Conservation (phyloP, 2,113 vertebrate genomes). For the Ranitomeya variabilis region DNA sequence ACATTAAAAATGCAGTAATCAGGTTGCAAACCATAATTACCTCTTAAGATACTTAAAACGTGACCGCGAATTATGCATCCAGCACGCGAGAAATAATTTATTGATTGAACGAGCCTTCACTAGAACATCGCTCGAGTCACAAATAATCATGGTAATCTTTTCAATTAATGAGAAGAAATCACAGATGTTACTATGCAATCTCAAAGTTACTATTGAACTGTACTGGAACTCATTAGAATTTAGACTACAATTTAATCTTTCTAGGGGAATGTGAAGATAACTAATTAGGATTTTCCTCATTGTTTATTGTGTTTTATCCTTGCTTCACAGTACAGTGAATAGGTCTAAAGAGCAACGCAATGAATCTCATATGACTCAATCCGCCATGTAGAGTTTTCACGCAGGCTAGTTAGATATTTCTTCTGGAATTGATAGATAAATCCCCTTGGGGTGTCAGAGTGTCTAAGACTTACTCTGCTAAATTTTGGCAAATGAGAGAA, state of each 20-base stretch:
- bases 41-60: slow-evolving; percentile 34
- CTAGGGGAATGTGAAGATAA: slow-evolving; percentile 57
- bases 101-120: slow-evolving; percentile 30
- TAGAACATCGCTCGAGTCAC: slow-evolving; percentile 59
- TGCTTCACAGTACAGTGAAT: slow-evolving; percentile 32
- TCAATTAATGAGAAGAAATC: slow-evolving; percentile 62
- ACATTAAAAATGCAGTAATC: slow-evolving; percentile 31
- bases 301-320: slow-evolving; percentile 42
- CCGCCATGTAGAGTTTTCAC: slow-evolving; percentile 20
- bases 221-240: slow-evolving; percentile 60
- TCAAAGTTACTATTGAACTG: slow-evolving; percentile 61
- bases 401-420: slow-evolving; percentile 21
- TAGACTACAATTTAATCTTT: slow-evolving; percentile 62
- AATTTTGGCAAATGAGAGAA: not conserved
- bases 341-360: slow-evolving; percentile 42
- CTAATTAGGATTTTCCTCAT: slow-evolving; percentile 32
- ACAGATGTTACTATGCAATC: slow-evolving; percentile 60
- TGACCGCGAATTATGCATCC: slow-evolving; percentile 33
- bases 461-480: not conserved
- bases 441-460: not conserved
- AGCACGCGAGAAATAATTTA: slow-evolving; percentile 25
- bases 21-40: slow-evolving; percentile 34
- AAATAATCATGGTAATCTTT: slow-evolving; percentile 60
- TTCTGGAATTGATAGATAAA: slow-evolving; percentile 15
- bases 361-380: slow-evolving; percentile 34